Percentiles rank a stretch among this genome's conserved stretches.
Evolutionary conservation across 2,888 invertebrate genomes (phyloP).

Genomic region (Sarcophaga caerulescens): DNA sequence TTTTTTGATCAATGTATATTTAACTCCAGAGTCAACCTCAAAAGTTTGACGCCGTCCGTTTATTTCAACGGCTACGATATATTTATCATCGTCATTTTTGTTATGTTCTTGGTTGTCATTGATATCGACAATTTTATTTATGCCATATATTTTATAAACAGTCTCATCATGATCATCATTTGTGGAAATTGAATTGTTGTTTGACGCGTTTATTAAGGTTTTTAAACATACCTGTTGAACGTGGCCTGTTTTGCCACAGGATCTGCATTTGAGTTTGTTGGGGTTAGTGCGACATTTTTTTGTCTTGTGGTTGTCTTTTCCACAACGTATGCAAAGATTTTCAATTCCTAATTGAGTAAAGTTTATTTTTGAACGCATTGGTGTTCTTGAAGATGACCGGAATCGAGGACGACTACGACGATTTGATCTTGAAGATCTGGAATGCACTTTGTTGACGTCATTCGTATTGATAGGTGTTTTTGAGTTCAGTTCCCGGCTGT

Average conservation of each 20-base stretch:
- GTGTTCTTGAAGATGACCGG: not conserved
- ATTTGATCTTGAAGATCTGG: conserved; percentile 8
- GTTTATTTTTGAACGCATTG: conserved; percentile 3
- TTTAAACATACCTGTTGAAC: conserved; percentile 32
- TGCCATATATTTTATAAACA: too few relatives aligned
- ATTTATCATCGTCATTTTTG: too few relatives aligned
- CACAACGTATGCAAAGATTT: conserved; percentile 41
- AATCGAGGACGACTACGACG: conserved; percentile 8
- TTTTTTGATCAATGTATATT: conserved; percentile 29
- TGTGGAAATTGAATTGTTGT: too few relatives aligned
- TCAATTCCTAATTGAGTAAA: conserved; percentile 37
- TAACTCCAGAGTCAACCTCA: conserved; percentile 12
- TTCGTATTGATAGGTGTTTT: not conserved
- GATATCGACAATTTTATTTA: too few relatives aligned
- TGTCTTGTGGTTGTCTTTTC: conserved; percentile 28
- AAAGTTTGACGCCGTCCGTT: conserved; percentile 47
- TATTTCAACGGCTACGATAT: conserved; percentile 34
- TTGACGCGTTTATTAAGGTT: conserved; percentile 23
- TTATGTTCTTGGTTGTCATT: too few relatives aligned
- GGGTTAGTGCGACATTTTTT: conserved; percentile 29
- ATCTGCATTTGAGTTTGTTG: conserved; percentile 29
- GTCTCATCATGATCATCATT: too few relatives aligned
- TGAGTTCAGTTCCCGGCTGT: conserved; percentile 1
- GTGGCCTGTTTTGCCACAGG: conserved; percentile 38
- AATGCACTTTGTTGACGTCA: conserved; percentile 13